Percentiles rank a stretch among this genome's conserved stretches.
Evolutionary conservation across 2,797 vertebrate genomes (phyloP).

Genomic region (Psittacula derbiana): DNA sequence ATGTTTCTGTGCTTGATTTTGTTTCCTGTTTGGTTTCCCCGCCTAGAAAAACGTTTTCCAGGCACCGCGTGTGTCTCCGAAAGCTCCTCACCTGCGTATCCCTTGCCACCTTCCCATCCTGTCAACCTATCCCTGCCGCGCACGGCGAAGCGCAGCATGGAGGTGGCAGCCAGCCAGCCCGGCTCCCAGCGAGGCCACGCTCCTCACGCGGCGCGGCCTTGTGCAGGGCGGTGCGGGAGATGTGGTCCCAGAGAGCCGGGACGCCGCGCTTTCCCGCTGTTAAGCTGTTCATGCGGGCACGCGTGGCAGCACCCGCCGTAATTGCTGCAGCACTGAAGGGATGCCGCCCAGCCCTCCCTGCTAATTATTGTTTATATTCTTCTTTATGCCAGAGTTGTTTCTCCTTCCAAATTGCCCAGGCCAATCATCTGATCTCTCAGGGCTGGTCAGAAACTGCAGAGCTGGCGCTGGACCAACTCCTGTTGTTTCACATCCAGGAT

Average conservation of each 20-base stretch:
- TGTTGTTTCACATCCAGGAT: fast-evolving
- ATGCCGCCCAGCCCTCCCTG: not conserved
- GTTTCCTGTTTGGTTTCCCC: fast-evolving
- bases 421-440: not conserved
- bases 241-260: fast-evolving
- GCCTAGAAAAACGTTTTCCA: fast-evolving
- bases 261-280: not conserved
- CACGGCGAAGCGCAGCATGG: too few relatives aligned
- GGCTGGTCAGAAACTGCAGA: fast-evolving
- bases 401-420: not conserved
- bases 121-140: not conserved
- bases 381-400: not conserved
- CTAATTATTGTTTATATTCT: not conserved
- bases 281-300: not conserved
- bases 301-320: not conserved
- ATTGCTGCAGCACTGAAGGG: not conserved
- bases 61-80: fast-evolving
- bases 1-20: fast-evolving
- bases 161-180: not conserved
- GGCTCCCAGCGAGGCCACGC: too few relatives aligned
- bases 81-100: fast-evolving
- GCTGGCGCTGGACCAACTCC: not conserved
- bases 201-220: not conserved
- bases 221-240: not conserved
- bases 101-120: not conserved